Conservation (phyloP, 2,797 vertebrate species). For the Gallirallus australis region DNA sequence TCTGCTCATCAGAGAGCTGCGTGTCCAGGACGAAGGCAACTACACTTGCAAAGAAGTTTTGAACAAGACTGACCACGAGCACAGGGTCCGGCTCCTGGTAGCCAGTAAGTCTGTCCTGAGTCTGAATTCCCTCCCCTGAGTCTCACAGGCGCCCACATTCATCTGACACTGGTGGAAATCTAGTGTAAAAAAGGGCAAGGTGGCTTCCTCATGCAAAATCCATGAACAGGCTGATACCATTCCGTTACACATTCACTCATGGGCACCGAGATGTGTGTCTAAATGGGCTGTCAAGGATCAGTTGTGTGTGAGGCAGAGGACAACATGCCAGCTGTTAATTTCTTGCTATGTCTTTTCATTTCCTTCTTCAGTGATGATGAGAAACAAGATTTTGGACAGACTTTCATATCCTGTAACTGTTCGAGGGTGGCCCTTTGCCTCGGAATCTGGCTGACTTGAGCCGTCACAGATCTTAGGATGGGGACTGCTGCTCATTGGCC, state of each 20-base stretch:
- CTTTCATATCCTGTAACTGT: not conserved
- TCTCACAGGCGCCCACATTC: not conserved
- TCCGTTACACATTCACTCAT: rapidly evolving
- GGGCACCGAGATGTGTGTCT: rapidly evolving
- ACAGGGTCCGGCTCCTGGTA: slow-evolving; percentile 77
- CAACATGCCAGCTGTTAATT: not conserved
- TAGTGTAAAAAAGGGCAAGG: not conserved
- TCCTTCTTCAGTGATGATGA: not conserved
- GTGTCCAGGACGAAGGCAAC: slow-evolving; percentile 78
- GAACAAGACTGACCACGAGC: slow-evolving; percentile 23
- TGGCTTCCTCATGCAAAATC: rapidly evolving
- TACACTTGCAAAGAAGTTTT: slow-evolving; percentile 83
- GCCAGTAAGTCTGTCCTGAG: slow-evolving; percentile 73
- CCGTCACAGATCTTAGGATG: not conserved
- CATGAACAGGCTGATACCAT: not conserved
- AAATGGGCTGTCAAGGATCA: too few species aligned
- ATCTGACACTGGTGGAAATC: not conserved
- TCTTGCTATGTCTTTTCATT: not conserved
- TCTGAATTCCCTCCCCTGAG: not conserved
- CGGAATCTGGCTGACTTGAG: not conserved
- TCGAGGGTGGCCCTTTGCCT: not conserved
- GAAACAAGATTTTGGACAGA: not conserved
- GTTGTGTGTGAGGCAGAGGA: not conserved
- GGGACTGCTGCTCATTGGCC: not conserved
- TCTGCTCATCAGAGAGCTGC: slow-evolving; percentile 77